phyloP scores from a whole-genome alignment of 2,797 vertebrate genomes.

The Liasis olivaceus region DNA sequence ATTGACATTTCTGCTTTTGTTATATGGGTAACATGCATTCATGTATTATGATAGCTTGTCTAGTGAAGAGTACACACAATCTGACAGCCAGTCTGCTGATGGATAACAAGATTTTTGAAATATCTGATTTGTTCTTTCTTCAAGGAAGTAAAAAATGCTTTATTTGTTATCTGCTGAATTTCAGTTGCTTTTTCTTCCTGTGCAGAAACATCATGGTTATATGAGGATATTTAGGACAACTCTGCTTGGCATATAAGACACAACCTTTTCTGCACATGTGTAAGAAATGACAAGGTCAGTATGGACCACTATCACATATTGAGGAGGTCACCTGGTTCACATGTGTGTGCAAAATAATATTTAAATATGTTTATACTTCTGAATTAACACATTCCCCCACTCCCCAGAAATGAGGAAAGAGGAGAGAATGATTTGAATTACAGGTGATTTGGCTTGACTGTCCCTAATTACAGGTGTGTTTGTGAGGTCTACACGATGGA shows the following conservation, averaged over 20 bases:
- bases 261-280: background rate
- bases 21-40: background rate
- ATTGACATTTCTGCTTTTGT: background rate
- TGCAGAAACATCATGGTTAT: background rate
- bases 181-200: background rate
- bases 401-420: background rate
- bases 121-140: conserved; percentile 1
- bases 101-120: background rate
- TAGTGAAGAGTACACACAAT: background rate
- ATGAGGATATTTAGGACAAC: background rate
- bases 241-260: background rate
- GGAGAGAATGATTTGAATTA: background rate
- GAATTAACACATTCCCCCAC: background rate
- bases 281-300: background rate
- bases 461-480: background rate
- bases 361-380: background rate
- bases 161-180: background rate
- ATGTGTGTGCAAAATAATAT: background rate
- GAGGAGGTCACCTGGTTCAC: background rate
- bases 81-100: background rate
- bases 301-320: background rate
- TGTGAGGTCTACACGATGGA: background rate
- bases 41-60: background rate
- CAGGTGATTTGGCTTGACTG: background rate
- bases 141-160: background rate